Evolutionary conservation across 1,140 invertebrate genomes (phyloP), one percentile per base, ranked within the genome.

Genomic region (Drosophila elegans): DNA sequence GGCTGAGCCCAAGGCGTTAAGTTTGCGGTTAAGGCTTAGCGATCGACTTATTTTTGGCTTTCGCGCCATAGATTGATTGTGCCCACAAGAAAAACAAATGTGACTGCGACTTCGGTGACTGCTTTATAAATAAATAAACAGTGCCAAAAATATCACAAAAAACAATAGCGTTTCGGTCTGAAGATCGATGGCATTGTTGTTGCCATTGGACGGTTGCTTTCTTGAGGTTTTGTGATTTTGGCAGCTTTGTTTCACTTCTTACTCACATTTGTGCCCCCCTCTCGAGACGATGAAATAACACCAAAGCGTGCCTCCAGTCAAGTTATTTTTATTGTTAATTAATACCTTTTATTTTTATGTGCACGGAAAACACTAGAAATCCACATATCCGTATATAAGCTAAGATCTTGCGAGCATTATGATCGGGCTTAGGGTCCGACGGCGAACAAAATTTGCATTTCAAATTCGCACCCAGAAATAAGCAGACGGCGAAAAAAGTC

Each of bases 271-370:
- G 9, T 32, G 0, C 29, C 29, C 29, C 29, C 29, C 9, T 27
- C 12, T 36, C 16, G n/a, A 27, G 44, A 39, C 62, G 84, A 85
- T 85, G 74, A 85, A 86, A 86, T 82, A 86, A 86, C 82, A 67
- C 71, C 63, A 90, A 90, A 90, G 86, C 81, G 85, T 90, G 85
- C 78, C 86, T 69, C 68, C 75, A 82, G 75, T 90, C 86, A 90
- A 77, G 72, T 79, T 88, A 79, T 86, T 81, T 82, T 86, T 90
- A 73, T 82, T 90, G 75, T 82, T 90, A 85, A 90, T 90, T 79
- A 86, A 90, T 90, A 77, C 77, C 84, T 88, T 80, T 83, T 74
- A 78, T 89, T 89, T 80, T 66, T 72, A 83, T 82, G 62, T 88
- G 75, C 48, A 36, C 63, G 60, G 57, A 72, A 75, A 72, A 62